These are phyloP conservation scores for Enteromius paludinosus DNA, from an alignment of 2,797 vertebrate species.

Conservation along the genomic window DNA sequence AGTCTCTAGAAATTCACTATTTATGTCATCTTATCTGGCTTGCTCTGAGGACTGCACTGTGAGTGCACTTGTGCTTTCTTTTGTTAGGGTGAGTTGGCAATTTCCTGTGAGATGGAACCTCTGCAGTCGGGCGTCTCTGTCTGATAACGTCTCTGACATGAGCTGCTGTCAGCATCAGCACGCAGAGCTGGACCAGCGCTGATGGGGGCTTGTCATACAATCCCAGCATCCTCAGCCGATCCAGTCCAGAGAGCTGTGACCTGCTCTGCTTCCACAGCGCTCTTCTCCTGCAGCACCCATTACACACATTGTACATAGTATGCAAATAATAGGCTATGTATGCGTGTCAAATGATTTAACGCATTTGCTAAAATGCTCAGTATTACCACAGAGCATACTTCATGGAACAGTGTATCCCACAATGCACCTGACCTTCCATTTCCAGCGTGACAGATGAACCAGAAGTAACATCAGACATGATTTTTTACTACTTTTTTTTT, in stretches of 20 bases:
- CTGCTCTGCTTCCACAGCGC: not conserved
- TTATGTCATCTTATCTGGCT: slow-evolving; percentile 96
- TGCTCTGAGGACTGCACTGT: slow-evolving; percentile 87
- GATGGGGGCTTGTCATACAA: slow-evolving; percentile 78
- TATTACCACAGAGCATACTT: not conserved
- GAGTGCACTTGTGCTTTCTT: slow-evolving; percentile 95
- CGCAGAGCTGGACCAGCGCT: slow-evolving; percentile 72
- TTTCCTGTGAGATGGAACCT: slow-evolving; percentile 93
- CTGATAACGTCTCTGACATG: slow-evolving; percentile 93
- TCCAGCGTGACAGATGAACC: not conserved
- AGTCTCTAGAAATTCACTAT: slow-evolving; percentile 81
- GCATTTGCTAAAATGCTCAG: not conserved
- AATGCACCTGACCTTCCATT: not conserved
- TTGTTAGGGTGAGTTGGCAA: slow-evolving; percentile 99
- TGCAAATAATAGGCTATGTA: not conserved
- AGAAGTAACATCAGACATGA: not conserved
- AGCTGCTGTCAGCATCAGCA: slow-evolving; percentile 90
- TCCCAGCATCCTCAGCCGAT: slow-evolving; percentile 69
- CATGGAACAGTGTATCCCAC: not conserved
- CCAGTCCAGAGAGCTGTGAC: not conserved
- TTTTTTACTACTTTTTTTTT: too few relatives aligned
- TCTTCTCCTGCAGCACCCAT: not conserved
- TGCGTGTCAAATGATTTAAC: not conserved
- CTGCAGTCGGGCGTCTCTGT: slow-evolving; percentile 90
- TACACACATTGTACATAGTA: not conserved